phyloP scores from a whole-genome alignment of 2,888 invertebrate genomes.

The Cheilosia grossa region DNA sequence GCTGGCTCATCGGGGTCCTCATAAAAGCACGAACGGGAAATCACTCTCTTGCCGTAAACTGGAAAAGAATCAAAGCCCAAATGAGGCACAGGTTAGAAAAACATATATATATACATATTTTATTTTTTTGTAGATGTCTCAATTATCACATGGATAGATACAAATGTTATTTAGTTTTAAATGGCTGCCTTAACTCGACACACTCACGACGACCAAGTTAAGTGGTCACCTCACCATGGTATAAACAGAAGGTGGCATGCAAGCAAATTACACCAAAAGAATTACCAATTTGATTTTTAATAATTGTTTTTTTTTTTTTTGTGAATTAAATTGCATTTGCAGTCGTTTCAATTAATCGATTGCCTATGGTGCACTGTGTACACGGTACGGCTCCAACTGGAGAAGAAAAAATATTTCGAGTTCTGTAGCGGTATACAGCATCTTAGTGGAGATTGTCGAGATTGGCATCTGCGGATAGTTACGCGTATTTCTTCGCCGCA shows the following conservation, averaged over 20 bases:
- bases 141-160: conserved; percentile 59
- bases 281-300: conserved; percentile 65
- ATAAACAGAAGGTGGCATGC: conserved; percentile 51
- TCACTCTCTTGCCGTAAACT: conserved; percentile 83
- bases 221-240: conserved; percentile 40
- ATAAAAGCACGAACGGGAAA: conserved; percentile 82
- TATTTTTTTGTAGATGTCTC: conserved; percentile 59
- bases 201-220: conserved; percentile 10
- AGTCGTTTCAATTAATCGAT: conserved; percentile 58
- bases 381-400: not conserved
- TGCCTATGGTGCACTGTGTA: not conserved
- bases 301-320: conserved; percentile 34
- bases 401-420: conserved; percentile 45
- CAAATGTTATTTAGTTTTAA: conserved; percentile 60
- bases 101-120: not conserved
- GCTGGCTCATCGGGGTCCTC: conserved; percentile 82
- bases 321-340: conserved; percentile 57
- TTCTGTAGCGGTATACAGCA: conserved; percentile 29
- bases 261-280: conserved; percentile 64
- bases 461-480: conserved; percentile 74
- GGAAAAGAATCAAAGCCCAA: conserved; percentile 75
- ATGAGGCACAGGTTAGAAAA: conserved; percentile 22
- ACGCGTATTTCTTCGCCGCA: conserved; percentile 60
- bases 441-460: conserved; percentile 44
- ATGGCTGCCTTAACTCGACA: conserved; percentile 44